phyloP scores from a whole-genome alignment of 35 echinoderm and acorn worm genomes.

The Apostichopus parvimensis region DNA sequence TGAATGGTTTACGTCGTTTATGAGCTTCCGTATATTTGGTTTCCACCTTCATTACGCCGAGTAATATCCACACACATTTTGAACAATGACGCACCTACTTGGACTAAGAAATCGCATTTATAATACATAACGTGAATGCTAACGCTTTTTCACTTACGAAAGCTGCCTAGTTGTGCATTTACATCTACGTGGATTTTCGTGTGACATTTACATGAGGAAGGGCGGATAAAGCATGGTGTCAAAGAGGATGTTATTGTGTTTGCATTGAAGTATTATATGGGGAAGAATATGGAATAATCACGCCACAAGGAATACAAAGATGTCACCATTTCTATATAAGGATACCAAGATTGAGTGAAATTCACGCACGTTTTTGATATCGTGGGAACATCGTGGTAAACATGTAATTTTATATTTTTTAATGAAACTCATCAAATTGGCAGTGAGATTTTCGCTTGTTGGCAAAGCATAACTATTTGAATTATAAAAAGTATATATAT shows the following conservation, averaged over 20 bases:
- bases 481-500: background rate
- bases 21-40: background rate
- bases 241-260: background rate
- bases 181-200: constrained; percentile 20
- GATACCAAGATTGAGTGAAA: background rate
- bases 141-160: constrained; percentile 15
- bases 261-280: background rate
- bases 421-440: too few relatives aligned
- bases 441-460: too few relatives aligned
- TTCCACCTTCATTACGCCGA: constrained; percentile 13
- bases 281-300: background rate
- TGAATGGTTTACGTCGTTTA: background rate
- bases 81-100: constrained; percentile 27
- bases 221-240: background rate
- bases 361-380: background rate
- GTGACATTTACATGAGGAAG: constrained; percentile 17
- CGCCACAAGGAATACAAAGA: background rate
- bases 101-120: constrained; percentile 22
- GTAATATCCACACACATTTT: constrained; percentile 14
- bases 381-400: too few relatives aligned
- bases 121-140: constrained; percentile 42
- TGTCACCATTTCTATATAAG: background rate
- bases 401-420: too few relatives aligned
- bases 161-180: background rate
- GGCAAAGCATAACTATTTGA: too few relatives aligned